These are phyloP conservation scores for Danio rerio DNA, from an alignment of 2,113 vertebrate species.

Conservation along the genomic window DNA sequence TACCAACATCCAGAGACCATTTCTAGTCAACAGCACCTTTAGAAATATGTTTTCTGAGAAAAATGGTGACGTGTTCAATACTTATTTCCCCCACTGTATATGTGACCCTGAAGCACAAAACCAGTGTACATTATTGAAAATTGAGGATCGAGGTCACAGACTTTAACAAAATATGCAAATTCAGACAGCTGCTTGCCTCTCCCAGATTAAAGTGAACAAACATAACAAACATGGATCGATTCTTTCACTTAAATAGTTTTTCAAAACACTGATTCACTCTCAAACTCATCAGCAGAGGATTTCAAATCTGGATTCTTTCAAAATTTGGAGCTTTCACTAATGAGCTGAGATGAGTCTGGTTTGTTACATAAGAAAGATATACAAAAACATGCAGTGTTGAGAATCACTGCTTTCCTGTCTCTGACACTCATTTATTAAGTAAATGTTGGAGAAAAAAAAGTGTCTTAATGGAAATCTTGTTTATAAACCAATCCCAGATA, in stretches of 20 bases:
- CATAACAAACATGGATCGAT: neutral
- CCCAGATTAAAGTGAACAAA: too few relatives aligned
- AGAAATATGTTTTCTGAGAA: too few relatives aligned
- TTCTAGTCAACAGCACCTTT: too few relatives aligned
- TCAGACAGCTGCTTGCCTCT: too few relatives aligned
- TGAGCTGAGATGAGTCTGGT: neutral
- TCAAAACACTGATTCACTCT: neutral
- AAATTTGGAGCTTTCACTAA: neutral
- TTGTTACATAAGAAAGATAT: neutral
- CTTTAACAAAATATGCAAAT: too few relatives aligned
- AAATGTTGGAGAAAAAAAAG: neutral
- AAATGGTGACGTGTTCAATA: too few relatives aligned
- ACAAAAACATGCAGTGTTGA: neutral
- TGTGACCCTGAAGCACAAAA: too few relatives aligned
- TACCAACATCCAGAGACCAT: too few relatives aligned
- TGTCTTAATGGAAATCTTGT: slow-evolving; percentile 11
- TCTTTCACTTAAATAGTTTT: neutral
- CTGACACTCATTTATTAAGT: neutral
- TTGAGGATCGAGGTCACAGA: too few relatives aligned
- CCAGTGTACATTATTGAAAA: too few relatives aligned
- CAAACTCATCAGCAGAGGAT: neutral
- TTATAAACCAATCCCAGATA: slow-evolving; percentile 18
- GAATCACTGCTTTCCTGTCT: neutral
- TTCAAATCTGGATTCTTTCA: neutral
- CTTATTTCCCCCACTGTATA: too few relatives aligned